phyloP scores from a whole-genome alignment of 2,888 invertebrate genomes.

The Pemphredon lugubris region DNA sequence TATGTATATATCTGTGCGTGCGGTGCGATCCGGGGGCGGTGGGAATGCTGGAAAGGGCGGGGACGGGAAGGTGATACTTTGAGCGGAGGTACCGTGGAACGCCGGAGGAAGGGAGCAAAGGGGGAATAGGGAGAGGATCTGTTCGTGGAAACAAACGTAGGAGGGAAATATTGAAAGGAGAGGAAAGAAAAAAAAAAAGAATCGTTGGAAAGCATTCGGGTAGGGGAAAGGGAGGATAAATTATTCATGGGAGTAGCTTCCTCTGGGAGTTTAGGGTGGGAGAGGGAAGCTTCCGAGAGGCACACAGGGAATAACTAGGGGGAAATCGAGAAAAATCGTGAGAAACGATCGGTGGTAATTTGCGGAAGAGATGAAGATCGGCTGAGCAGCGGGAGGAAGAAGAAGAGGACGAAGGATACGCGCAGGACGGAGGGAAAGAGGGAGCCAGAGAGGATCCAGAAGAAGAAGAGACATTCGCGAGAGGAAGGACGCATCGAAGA shows the following conservation, averaged over 20 bases:
- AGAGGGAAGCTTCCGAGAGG: neutral
- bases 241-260: neutral
- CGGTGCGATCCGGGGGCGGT: constrained; percentile 8
- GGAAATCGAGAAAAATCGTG: neutral
- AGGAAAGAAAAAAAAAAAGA: neutral
- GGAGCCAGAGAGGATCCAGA: neutral
- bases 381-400: no score
- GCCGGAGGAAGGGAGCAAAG: no score
- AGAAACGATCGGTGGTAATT: neutral
- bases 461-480: neutral
- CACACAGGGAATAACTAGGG: neutral
- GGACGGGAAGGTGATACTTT: constrained; percentile 29
- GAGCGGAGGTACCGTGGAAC: no score
- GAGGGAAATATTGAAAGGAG: constrained; percentile 6
- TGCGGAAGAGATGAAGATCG: neutral
- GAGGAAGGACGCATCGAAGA: no score
- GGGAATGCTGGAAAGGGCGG: constrained; percentile 32
- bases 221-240: no score
- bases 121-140: no score
- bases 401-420: no score
- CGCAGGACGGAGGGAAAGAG: constrained; percentile 1
- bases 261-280: neutral
- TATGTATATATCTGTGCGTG: constrained; percentile 24
- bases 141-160: no score
- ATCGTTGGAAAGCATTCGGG: neutral